These are phyloP conservation scores for Perodicticus potto DNA, from an alignment of 2,797 vertebrate species.

Conservation along the genomic window DNA sequence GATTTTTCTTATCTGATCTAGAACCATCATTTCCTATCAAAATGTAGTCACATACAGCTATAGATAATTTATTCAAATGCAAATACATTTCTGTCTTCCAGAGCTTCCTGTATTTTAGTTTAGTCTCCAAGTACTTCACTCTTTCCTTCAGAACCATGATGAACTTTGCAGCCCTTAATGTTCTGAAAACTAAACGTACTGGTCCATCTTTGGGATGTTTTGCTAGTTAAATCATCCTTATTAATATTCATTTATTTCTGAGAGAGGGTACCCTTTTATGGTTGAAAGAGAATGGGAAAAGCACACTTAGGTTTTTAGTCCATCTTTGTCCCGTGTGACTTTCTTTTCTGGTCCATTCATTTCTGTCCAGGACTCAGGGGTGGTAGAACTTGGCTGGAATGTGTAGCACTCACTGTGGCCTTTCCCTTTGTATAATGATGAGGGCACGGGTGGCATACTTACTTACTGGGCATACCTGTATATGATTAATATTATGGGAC, in stretches of 20 bases:
- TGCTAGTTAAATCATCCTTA: constrained; percentile 36
- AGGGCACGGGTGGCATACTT: not conserved
- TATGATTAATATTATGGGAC: not conserved
- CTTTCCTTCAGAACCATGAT: constrained; percentile 30
- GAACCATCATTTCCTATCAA: not conserved
- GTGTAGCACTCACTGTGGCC: not conserved
- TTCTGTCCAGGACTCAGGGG: not conserved
- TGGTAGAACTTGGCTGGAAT: not conserved
- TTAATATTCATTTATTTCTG: not conserved
- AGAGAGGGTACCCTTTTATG: not conserved
- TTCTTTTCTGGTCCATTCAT: not conserved
- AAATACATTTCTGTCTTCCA: constrained; percentile 17
- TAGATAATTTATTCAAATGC: not conserved
- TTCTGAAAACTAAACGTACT: constrained; percentile 47
- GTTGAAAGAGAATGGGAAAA: not conserved
- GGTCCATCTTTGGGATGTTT: constrained; percentile 52
- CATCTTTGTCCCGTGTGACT: not conserved
- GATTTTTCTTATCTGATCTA: not conserved
- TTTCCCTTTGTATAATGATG: not conserved
- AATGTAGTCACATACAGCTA: not conserved
- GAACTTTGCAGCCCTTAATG: constrained; percentile 38
- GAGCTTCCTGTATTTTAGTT: not conserved
- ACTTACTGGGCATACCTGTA: not conserved
- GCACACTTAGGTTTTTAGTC: not conserved
- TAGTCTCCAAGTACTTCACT: not conserved